These are phyloP conservation scores for Sardinella longiceps DNA, from an alignment of 2,797 vertebrate species.

Conservation along the genomic window DNA sequence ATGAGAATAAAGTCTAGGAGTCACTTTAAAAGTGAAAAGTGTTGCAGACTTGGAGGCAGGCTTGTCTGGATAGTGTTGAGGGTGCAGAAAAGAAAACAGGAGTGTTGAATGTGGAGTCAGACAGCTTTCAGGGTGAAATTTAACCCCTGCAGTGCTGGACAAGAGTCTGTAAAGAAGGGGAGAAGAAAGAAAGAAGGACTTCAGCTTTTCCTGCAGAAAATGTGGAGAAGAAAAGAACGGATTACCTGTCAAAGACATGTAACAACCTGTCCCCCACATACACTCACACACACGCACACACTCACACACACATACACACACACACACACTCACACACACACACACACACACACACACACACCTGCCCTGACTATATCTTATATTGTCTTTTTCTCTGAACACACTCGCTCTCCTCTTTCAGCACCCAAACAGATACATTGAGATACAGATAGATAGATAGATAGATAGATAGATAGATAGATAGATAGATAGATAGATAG, in stretches of 20 bases:
- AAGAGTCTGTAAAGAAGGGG: neutral
- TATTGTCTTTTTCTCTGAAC: neutral
- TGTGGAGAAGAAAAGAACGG: neutral
- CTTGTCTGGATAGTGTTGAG: neutral
- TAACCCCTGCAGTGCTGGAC: neutral
- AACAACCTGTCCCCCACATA: neutral
- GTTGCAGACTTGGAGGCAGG: neutral
- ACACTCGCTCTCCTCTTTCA: neutral
- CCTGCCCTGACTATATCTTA: too few species aligned
- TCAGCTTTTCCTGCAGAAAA: neutral
- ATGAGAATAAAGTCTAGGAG: too few species aligned
- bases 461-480: neutral
- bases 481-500: too few species aligned
- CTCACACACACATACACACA: neutral
- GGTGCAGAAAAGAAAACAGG: neutral
- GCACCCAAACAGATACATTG: too few species aligned
- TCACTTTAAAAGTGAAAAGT: too few species aligned
- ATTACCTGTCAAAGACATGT: neutral
- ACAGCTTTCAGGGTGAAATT: neutral
- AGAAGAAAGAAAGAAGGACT: neutral
- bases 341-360: neutral
- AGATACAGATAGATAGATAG: neutral
- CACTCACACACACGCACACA: neutral
- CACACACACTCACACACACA: neutral
- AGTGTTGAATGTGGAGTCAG: neutral